Percentiles rank a stretch among this genome's conserved stretches.
Conservation (phyloP, 1,140 invertebrate species). For the Palaemon carinicauda region DNA sequence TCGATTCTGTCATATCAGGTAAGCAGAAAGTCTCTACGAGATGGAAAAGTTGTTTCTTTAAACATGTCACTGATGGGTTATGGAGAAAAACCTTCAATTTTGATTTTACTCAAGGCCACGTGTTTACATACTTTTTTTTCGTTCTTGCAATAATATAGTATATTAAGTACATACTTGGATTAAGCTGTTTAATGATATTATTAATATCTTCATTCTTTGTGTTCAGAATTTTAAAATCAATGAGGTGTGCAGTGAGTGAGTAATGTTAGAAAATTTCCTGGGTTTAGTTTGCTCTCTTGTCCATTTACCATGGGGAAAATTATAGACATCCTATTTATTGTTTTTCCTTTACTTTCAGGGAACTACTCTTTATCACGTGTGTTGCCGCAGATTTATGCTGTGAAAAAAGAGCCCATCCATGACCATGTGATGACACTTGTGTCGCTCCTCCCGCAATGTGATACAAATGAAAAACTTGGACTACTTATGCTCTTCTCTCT, state of each 20-base stretch:
- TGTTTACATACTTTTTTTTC: too few relatives aligned
- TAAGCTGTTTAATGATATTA: too few relatives aligned
- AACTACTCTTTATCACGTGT: slow-evolving; percentile 87
- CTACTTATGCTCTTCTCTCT: slow-evolving; percentile 81
- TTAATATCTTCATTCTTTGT: too few relatives aligned
- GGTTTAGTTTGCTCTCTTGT: too few relatives aligned
- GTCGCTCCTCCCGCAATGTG: slow-evolving; percentile 80
- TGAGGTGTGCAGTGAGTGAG: too few relatives aligned
- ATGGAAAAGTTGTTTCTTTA: background rate
- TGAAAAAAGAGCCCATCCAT: slow-evolving; percentile 83
- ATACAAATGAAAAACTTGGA: slow-evolving; percentile 82
- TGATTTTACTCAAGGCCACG: too few relatives aligned
- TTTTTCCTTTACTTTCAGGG: slow-evolving; percentile 66
- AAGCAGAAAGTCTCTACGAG: slow-evolving; percentile 49
- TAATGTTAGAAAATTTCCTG: too few relatives aligned
- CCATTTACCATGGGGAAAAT: too few relatives aligned
- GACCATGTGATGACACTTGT: slow-evolving; percentile 84
- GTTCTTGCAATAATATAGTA: too few relatives aligned
- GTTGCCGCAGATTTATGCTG: slow-evolving; percentile 86
- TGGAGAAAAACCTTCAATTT: background rate
- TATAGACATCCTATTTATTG: too few relatives aligned
- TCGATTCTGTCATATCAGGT: slow-evolving; percentile 88
- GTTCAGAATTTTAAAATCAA: too few relatives aligned
- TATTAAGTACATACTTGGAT: too few relatives aligned
- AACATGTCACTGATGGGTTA: slow-evolving; percentile 12